Evolutionary conservation across 2,113 vertebrate genomes (phyloP), one percentile per base, ranked within the genome.

Genomic region (Vulpes ferrilata): DNA sequence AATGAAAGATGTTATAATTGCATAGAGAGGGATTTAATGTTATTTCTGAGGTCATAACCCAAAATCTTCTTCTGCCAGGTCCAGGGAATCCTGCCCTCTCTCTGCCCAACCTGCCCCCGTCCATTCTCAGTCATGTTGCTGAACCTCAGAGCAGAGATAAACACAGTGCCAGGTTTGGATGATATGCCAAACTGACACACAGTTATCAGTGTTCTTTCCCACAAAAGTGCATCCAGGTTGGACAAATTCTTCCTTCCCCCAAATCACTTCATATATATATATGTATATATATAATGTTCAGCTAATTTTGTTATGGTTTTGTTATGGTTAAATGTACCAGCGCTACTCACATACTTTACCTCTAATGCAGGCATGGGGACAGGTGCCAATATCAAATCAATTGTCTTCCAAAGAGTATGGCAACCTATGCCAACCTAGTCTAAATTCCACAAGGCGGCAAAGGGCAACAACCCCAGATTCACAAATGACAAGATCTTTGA

Each of bases 1-100:
- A 99, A 98, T 82, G 95, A 97, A 98, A 98, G 94, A 95, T 90
- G 96, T 98, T 96, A 97, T 88, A 98, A 99, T 97, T 86, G 94
- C 93, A 98, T 19, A 96, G 78, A 98, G 98, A 98, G 88, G 96
- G 98, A 98, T 93, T 97, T 97, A 97, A 97, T 95, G 84, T 96
- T 80, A 92, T 69, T 96, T 98, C 98, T 98, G 97, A 96, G 97
- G 90, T 65, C 84, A 98, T 93, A 97, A 97, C 79, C 97, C 69
- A 65, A 96, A 97, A 78, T 48, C 71, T 27, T 93, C 79, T 88
- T 96, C 83, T 73, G 73, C 78, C 95, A 87, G 62, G 79, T 95
- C 80, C 43, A 62, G 51, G 93, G 80, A 94, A 93, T 94, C 74
- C 91, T 62, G 88, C 85, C 57, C 55, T 96, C 80, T 88, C 51